These are phyloP conservation scores for Muscina levida DNA, from an alignment of 2,888 invertebrate genomes.

Conservation along the genomic window DNA sequence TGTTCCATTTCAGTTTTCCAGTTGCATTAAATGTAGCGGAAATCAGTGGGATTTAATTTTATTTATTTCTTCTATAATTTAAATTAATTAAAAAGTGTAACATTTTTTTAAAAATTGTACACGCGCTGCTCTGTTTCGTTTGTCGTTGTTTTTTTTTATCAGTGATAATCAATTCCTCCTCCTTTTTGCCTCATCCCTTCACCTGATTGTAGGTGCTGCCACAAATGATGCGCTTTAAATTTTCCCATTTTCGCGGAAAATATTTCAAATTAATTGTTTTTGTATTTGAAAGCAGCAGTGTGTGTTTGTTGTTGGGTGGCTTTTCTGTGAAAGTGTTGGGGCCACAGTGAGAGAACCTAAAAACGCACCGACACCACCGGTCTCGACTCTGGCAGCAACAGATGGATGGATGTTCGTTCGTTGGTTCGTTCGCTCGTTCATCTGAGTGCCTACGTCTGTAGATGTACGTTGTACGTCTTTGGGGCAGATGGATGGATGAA, in stretches of 20 bases:
- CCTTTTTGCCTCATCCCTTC: too few relatives aligned
- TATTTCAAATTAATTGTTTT: conserved; percentile 32
- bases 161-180: too few relatives aligned
- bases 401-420: conserved; percentile 22
- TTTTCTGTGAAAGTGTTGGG: neutral
- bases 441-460: neutral
- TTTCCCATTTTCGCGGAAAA: conserved; percentile 34
- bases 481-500: neutral
- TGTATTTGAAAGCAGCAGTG: neutral
- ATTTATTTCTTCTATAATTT: conserved; percentile 32
- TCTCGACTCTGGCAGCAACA: neutral
- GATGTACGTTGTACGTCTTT: neutral
- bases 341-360: neutral
- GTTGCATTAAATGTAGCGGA: neutral
- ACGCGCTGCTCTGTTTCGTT: too few relatives aligned
- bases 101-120: neutral
- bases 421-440: too few relatives aligned
- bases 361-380: neutral
- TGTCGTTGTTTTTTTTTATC: too few relatives aligned
- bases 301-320: neutral
- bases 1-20: conserved; percentile 3
- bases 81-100: conserved; percentile 7
- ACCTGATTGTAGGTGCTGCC: too few relatives aligned
- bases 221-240: too few relatives aligned
- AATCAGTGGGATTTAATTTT: conserved; percentile 12